phyloP scores from a whole-genome alignment of 2,888 invertebrate genomes.

The Odontothrips loti region DNA sequence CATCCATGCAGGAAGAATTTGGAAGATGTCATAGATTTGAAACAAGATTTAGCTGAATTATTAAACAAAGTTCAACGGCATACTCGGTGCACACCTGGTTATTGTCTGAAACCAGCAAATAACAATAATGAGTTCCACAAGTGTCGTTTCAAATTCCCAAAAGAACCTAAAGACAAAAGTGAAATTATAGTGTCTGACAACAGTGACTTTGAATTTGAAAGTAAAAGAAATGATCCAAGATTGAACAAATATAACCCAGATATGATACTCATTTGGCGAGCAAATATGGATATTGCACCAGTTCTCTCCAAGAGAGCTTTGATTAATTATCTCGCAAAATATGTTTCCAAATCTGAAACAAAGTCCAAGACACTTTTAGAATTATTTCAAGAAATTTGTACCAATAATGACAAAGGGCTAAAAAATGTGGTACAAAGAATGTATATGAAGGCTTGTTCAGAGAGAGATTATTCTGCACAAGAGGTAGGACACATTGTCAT shows the following conservation, averaged over 20 bases:
- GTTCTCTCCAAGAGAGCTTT: slow-evolving; percentile 29
- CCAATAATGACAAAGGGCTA: neutral
- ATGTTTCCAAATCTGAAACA: slow-evolving; percentile 34
- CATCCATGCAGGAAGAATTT: too few species aligned
- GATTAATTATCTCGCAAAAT: slow-evolving; percentile 34
- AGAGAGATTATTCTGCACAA: slow-evolving; percentile 35
- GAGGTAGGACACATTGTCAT: too few species aligned
- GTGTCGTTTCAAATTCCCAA: slow-evolving; percentile 34
- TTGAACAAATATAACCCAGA: slow-evolving; percentile 32
- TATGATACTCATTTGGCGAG: too few species aligned
- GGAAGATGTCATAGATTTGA: too few species aligned
- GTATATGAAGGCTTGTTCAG: slow-evolving; percentile 32
- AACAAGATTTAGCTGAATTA: too few species aligned
- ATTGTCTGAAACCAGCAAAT: slow-evolving; percentile 20
- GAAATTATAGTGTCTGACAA: neutral
- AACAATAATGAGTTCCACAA: neutral
- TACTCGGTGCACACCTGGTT: too few species aligned
- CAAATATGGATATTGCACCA: slow-evolving; percentile 32
- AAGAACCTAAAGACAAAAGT: neutral
- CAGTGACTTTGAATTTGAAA: slow-evolving; percentile 10
- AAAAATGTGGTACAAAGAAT: slow-evolving; percentile 33
- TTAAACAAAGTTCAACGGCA: too few species aligned
- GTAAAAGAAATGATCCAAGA: slow-evolving; percentile 33
- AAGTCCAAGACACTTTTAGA: neutral
- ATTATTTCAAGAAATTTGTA: too few species aligned